Conservation (phyloP, 2,797 vertebrate genomes). For the Sarcoramphus papa region DNA sequence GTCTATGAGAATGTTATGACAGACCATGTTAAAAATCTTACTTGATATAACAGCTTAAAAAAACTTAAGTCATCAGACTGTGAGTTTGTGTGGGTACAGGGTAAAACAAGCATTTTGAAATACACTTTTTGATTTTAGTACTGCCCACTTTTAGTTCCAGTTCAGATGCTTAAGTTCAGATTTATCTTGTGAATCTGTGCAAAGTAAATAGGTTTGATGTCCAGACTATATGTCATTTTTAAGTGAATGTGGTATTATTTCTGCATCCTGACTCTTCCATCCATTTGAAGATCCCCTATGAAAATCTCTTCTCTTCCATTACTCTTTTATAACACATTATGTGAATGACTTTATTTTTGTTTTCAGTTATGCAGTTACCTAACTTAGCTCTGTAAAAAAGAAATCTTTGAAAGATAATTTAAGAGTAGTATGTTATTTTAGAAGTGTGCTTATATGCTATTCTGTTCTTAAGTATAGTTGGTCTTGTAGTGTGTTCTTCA, state of each 20-base stretch:
- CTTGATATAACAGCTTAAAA: background rate
- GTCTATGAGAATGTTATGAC: background rate
- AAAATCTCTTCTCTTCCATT: background rate
- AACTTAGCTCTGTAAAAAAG: background rate
- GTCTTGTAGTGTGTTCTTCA: background rate
- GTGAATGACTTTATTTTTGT: background rate
- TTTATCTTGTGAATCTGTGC: background rate
- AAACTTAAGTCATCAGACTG: too few species aligned
- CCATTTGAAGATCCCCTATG: background rate
- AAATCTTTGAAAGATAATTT: background rate
- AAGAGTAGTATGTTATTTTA: background rate
- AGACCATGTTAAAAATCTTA: background rate
- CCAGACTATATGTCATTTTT: background rate
- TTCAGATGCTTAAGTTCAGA: background rate
- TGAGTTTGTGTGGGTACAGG: background rate
- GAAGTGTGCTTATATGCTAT: background rate
- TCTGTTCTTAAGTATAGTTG: background rate
- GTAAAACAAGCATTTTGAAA: background rate
- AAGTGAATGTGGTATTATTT: background rate
- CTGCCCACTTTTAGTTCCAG: background rate
- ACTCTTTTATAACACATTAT: background rate
- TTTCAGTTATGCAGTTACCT: background rate
- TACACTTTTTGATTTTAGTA: background rate
- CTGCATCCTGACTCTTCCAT: background rate
- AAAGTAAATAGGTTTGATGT: background rate